Evolutionary conservation across 1,140 invertebrate genomes (phyloP).

Genomic region (Telenomus remus): DNA sequence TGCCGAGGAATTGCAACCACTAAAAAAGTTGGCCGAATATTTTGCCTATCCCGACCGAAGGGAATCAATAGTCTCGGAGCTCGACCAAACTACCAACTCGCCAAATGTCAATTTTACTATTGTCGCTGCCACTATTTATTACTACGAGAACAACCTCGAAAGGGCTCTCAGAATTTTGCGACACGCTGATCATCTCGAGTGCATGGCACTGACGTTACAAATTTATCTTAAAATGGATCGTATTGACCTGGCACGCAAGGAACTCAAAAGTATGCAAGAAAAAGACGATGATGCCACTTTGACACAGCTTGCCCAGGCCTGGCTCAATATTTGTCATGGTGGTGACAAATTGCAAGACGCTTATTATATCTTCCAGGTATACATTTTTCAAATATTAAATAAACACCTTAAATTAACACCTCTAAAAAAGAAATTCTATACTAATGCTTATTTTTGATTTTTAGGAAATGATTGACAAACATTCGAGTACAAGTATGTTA

Average conservation of each 20-base stretch:
- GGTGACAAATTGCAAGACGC: conserved; percentile 98
- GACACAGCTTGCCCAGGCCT: conserved; percentile 95
- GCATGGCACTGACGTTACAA: conserved; percentile 84
- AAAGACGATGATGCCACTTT: conserved; percentile 97
- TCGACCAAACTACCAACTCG: conserved; percentile 82
- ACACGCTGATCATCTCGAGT: conserved; percentile 89
- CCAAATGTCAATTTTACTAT: conserved; percentile 87
- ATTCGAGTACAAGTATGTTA: conserved; percentile 89
- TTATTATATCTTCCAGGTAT: conserved; percentile 93
- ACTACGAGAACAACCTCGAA: conserved; percentile 93
- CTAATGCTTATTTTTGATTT: too few relatives aligned
- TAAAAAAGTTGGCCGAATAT: conserved; percentile 91
- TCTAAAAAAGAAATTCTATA: too few relatives aligned
- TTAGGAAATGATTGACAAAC: conserved; percentile 97
- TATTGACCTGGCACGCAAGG: conserved; percentile 93
- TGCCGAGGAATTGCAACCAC: conserved; percentile 82
- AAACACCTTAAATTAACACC: too few relatives aligned
- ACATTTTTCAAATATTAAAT: too few relatives aligned
- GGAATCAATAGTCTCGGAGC: conserved; percentile 78
- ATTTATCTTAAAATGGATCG: conserved; percentile 93
- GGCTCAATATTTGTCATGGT: conserved; percentile 92
- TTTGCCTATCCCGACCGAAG: conserved; percentile 79
- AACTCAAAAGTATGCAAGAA: conserved; percentile 95
- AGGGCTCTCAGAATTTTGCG: conserved; percentile 89
- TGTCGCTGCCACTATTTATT: conserved; percentile 94